phyloP scores from a whole-genome alignment of 2,888 invertebrate species.

The Sesia bembeciformis region DNA sequence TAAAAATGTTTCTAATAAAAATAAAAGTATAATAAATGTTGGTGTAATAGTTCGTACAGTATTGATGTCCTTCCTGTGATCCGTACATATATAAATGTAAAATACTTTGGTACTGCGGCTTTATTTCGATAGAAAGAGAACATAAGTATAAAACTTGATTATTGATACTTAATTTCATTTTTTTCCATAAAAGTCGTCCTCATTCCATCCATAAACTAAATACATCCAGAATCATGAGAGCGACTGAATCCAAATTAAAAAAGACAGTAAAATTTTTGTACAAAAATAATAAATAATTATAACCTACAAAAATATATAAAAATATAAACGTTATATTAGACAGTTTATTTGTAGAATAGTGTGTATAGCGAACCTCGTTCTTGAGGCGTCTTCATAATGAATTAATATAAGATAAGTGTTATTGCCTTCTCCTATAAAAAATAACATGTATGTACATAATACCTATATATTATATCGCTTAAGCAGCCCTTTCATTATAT shows the following conservation, averaged over 20 bases:
- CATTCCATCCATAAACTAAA: not conserved
- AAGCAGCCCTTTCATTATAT: too few species aligned
- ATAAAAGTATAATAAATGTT: conserved; percentile 11
- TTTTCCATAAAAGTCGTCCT: not conserved
- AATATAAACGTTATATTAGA: conserved; percentile 8
- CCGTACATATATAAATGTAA: conserved; percentile 1
- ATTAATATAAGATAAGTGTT: conserved; percentile 2
- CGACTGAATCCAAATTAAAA: not conserved
- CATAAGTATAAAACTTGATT: not conserved
- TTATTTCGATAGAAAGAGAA: not conserved
- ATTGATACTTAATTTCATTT: not conserved
- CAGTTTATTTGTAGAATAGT: conserved; percentile 23
- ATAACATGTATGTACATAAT: not conserved
- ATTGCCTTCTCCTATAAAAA: not conserved
- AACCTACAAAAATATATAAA: not conserved
- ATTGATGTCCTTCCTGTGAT: conserved; percentile 16
- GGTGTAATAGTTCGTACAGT: conserved; percentile 13
- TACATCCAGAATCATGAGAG: not conserved
- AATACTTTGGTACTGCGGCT: not conserved
- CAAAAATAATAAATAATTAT: not conserved
- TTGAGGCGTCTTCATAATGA: conserved; percentile 23
- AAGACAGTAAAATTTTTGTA: not conserved
- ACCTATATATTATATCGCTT: too few species aligned
- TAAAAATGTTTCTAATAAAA: not conserved
- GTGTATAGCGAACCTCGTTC: conserved; percentile 27